Base-by-base conservation (phyloP, 2,888 invertebrate genomes). In the Luperina testacea region DNA sequence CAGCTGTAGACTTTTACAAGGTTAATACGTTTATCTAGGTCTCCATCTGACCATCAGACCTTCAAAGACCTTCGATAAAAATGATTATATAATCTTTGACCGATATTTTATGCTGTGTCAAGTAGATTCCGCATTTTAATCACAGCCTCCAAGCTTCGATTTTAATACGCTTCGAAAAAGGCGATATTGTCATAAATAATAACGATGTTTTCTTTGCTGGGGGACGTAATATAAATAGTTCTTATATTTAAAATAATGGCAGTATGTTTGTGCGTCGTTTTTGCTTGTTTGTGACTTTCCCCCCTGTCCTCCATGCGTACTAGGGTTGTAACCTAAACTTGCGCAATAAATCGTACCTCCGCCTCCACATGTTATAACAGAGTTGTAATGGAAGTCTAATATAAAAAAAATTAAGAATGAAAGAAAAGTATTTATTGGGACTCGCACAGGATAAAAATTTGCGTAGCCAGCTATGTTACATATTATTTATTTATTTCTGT, bases 21-120 rank as follows among this genome's bases (percentile, higher is more conserved):
- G 6, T 63, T 63, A 68, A 27, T 48, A 69, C 11, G 3, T 13
- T 71, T 1, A 6, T 0, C 6, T 53, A 42, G 8, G 9, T 42
- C 9, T n/a, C 65, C 15, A 81, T 38, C 45, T 68, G 38, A 53
- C 24, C 15, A 48, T 32, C 80, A 53, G 15, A 65, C 51, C 45
- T 81, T 20, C 27, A 81, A 75, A 81, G 6, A 67, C 53, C 6
- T 45, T 48, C 65, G 24, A 77, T 71, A 53, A 65, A 81, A 71
- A 61, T 70, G 32, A 45, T 67, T 59, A 67, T 71, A 8, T 63
- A 82, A 61, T 77, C 81, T 77, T 70, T 77, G 77, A 77, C 81
- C 70, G 61, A 82, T 61, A 81, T 81, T 82, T 81, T 82, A 65
- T n/a, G 7, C 45, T 45, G 11, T 59, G 77, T 82, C 82, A 65